Base-by-base conservation (phyloP, 2,888 invertebrate species). In the Caenorhabditis virilis region DNA sequence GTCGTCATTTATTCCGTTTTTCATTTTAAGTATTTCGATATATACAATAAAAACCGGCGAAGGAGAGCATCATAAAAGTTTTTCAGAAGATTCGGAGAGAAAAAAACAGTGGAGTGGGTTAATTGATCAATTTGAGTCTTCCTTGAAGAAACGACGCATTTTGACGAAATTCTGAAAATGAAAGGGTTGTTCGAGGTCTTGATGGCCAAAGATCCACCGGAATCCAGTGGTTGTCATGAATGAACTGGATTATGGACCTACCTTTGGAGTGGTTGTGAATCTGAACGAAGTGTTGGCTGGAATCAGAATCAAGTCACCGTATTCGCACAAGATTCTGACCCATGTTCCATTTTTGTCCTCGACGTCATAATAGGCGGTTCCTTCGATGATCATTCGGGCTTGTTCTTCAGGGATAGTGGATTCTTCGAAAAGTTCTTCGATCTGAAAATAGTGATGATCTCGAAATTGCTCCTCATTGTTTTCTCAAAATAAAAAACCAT, bases 221-320 rank as follows among this genome's bases (percentile, higher is more conserved):
- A 16, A 13, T 20, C 18, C 33, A 35, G 49, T 13, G 7, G 2
- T 43, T 46, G n/a, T n/a, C n/a, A 57, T 46, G 53, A 16, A 45
- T 53, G 6, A 39, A 33, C 23, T 23, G 41, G 43, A 13, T 20
- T 18, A 6, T n/a, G 7, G 20, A 18, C 49, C 36, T 42, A 80
- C 80, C 75, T 80, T 79, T 27, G 79, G 76, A 15, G 82, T 82
- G 6, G 82, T 82, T 23, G 94, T 95, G 84, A 97, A 95, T 55
- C 97, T 88, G 84, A 95, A 95, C 85, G 95, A 95, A 74, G 94
- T 94, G 23, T 95, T 95, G 62, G 92, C 90, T 0, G 97, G 97
- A 63, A 97, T 89, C 62, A 95, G 88, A 64, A 97, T 88, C 86
- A 97, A 87, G 85, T 97, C 97, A 0, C 94, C 94, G 1, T 90